phyloP scores from a whole-genome alignment of 2,888 invertebrate genomes.

The Oscheius onirici region DNA sequence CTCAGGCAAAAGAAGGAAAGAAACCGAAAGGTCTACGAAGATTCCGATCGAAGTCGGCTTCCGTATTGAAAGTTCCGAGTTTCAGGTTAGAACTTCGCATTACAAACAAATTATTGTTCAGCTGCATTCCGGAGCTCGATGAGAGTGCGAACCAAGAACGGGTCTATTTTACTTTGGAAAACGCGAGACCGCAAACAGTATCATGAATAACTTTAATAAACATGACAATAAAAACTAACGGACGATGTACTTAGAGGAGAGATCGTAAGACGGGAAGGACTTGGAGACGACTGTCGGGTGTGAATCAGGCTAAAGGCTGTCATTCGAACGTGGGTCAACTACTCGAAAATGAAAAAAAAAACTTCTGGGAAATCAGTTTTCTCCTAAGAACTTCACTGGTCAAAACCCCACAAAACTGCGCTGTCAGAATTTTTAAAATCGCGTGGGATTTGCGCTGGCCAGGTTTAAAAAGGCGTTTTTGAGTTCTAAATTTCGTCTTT shows the following conservation, averaged over 20 bases:
- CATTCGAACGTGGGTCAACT: neutral
- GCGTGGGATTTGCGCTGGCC: too few species aligned
- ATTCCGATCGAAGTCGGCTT: slow-evolving; percentile 14
- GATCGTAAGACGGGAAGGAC: too few species aligned
- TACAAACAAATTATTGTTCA: neutral
- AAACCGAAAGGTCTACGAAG: slow-evolving; percentile 1
- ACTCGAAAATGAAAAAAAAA: neutral
- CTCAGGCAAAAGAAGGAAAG: neutral
- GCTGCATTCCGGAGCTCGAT: slow-evolving; percentile 15
- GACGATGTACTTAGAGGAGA: too few species aligned
- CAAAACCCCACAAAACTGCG: too few species aligned
- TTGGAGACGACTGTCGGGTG: too few species aligned
- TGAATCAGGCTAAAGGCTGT: neutral
- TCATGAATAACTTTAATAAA: too few species aligned
- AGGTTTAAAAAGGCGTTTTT: too few species aligned
- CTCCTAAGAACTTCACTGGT: too few species aligned
- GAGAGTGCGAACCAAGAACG: slow-evolving; percentile 2
- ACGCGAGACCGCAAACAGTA: neutral
- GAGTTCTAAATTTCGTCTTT: too few species aligned
- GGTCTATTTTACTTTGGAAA: slow-evolving; percentile 13
- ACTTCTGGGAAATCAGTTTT: too few species aligned
- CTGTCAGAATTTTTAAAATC: too few species aligned
- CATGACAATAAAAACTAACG: too few species aligned
- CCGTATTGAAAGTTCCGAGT: neutral
- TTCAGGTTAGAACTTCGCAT: neutral